These are phyloP conservation scores for Orthosia gothica DNA, from an alignment of 2,888 invertebrate species.

Conservation along the genomic window DNA sequence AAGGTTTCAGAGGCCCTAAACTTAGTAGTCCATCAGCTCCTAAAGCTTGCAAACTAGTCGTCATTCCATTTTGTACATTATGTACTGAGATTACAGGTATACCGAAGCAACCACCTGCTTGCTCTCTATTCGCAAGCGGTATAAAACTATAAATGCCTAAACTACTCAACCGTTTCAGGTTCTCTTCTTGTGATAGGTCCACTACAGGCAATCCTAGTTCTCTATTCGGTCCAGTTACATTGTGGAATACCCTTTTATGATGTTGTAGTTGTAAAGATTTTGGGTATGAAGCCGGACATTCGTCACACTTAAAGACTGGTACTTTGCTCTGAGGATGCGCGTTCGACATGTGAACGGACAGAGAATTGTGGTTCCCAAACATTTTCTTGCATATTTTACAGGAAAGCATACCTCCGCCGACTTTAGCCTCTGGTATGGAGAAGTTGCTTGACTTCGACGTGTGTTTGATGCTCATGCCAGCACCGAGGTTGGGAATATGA, in stretches of 20 bases:
- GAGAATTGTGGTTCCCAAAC: slow-evolving; percentile 85
- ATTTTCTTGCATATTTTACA: slow-evolving; percentile 89
- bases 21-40: slow-evolving; percentile 94
- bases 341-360: slow-evolving; percentile 84
- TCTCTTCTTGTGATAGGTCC: slow-evolving; percentile 93
- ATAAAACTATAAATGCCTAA: slow-evolving; percentile 95
- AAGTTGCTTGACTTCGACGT: slow-evolving; percentile 87
- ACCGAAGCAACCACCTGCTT: slow-evolving; percentile 93
- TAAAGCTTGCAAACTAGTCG: slow-evolving; percentile 91
- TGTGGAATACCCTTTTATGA: slow-evolving; percentile 89
- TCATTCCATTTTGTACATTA: slow-evolving; percentile 92
- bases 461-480: slow-evolving; percentile 90
- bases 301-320: slow-evolving; percentile 92
- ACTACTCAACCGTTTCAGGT: slow-evolving; percentile 92
- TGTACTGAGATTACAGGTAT: slow-evolving; percentile 94
- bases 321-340: slow-evolving; percentile 85
- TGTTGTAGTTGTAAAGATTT: slow-evolving; percentile 93
- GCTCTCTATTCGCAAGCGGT: slow-evolving; percentile 93
- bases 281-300: slow-evolving; percentile 94
- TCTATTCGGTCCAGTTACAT: slow-evolving; percentile 84
- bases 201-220: slow-evolving; percentile 95
- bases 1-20: slow-evolving; percentile 93
- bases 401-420: slow-evolving; percentile 83
- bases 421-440: slow-evolving; percentile 86
- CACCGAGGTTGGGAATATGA: slow-evolving; percentile 88